Conservation (phyloP, 2,113 vertebrate species). For the Neolamprologus brichardi region DNA sequence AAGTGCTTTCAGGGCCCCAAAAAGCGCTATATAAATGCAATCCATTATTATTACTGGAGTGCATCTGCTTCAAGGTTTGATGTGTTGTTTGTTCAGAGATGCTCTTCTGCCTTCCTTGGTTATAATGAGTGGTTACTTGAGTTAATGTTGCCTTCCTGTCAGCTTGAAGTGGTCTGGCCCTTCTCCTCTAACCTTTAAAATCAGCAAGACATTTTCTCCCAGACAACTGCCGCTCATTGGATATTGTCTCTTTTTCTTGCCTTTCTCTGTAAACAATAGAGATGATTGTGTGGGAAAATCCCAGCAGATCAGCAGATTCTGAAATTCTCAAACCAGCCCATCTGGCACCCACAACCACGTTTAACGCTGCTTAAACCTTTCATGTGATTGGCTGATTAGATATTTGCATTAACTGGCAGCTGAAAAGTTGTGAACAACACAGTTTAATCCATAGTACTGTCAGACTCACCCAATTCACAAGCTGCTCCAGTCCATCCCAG, state of each 20-base stretch:
- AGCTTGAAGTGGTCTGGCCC: neutral
- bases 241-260: neutral
- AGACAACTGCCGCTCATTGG: neutral
- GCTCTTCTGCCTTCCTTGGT: neutral
- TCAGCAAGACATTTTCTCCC: neutral
- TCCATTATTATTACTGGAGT: neutral
- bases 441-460: neutral
- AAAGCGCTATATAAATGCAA: neutral
- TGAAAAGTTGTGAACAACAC: neutral
- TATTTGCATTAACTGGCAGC: neutral
- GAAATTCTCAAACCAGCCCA: neutral
- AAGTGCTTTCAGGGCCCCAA: accelerated
- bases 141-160: neutral
- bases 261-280: neutral
- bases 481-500: conserved; percentile 57
- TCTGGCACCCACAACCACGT: neutral
- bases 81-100: neutral
- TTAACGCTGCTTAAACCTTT: neutral
- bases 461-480: conserved; percentile 67
- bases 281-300: neutral
- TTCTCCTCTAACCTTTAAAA: neutral
- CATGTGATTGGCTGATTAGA: neutral
- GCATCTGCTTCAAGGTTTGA: neutral
- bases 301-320: neutral
- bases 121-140: neutral